Evolutionary conservation across 2,113 vertebrate genomes (phyloP), one percentile per base, ranked within the genome.

Genomic region (Butastur rufipennis): DNA sequence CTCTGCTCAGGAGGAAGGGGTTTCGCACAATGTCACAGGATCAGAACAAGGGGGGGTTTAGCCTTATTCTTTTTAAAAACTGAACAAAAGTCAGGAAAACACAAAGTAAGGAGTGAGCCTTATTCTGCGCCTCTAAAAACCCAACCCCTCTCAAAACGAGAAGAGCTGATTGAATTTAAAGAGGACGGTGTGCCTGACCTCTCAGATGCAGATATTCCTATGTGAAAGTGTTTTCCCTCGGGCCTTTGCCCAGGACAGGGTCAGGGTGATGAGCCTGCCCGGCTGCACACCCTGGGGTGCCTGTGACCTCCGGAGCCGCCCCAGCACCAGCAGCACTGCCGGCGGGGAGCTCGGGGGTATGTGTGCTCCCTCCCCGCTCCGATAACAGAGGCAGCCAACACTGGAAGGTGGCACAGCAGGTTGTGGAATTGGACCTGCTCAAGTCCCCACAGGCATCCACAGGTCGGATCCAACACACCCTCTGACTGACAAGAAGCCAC

Each of bases 221-320:
- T 19, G 81, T 65, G 66, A 82, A 65, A 53, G 63, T 55, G 20
- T 47, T n/a, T 65, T 53, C 79, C 58, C 74, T 87, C 36, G 11
- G 26, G 34, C 58, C n/a, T 56, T 52, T 32, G 17, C 74, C 72
- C 29, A 34, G 70, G 58, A 23, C 16, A 27, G 32, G 20, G 47
- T 16, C 17, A 12, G 32, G 59, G 42, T 8, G 48, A 32, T 6
- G 22, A 40, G 4, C 34, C 38, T 27, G 42, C 63, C 52, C 0
- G 1, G 17, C 13, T 0, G 2, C 1, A 1, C 42, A 8, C 17
- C 32, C 65, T 8, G 18, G 42, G 50, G 58, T 58, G 43, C 43
- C 65, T 0, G 1, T 25, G 21, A 25, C 34, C 34, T n/a, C 43
- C 7, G 1, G 40, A 62, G 40, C 29, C 4, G 0, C 36, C 45